Base-by-base conservation (phyloP, 2,888 invertebrate species). In the Cephus rjabovi region DNA sequence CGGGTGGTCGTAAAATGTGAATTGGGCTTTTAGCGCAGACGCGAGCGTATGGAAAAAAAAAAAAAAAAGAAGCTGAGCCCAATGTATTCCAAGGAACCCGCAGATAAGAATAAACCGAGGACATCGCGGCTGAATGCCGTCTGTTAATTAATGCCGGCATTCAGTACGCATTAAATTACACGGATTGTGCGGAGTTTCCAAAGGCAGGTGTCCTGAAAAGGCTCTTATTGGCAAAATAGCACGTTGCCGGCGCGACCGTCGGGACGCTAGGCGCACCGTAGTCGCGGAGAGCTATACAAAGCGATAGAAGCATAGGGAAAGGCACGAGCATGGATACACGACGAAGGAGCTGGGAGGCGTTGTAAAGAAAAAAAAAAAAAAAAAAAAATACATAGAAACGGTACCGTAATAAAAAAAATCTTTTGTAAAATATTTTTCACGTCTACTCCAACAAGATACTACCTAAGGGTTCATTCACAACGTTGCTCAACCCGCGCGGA, bases 121-220 rank as follows among this genome's bases (percentile, higher is more conserved):
- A 78, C 81, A 78, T 78, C 79, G 79, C 82, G 84, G 82, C 81
- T 85, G 84, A 86, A 85, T 87, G 83, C 81, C 80, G 83, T 80
- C 87, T 87, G 87, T 87, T 87, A 87, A 87, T 87, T 87, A 87
- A 87, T 86, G 84, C 86, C 83, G 79, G 83, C 83, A 87, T 87
- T 87, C 87, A 85, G 81, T 79, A 81, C 83, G 82, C 83, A 87
- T 87, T 87, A 86, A 87, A 87, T 87, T 85, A 84, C 82, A 82
- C 83, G 82, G 85, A 86, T 87, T 85, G 87, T 84, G 80, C 82
- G 81, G 81, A 81, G 80, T 83, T 83, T 83, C 81, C 83, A 84
- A 83, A 84, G 86, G 80, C 85, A 83, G 85, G 82, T 84, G 84
- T 80, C 74, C 75, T 87, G 83, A 86, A 87, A 87, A 87, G 86